A percentile compares a stretch with the other conserved stretches of the same genome.
phyloP scores from a whole-genome alignment of 2,113 vertebrate species.

The Hydrolagus affinis region DNA sequence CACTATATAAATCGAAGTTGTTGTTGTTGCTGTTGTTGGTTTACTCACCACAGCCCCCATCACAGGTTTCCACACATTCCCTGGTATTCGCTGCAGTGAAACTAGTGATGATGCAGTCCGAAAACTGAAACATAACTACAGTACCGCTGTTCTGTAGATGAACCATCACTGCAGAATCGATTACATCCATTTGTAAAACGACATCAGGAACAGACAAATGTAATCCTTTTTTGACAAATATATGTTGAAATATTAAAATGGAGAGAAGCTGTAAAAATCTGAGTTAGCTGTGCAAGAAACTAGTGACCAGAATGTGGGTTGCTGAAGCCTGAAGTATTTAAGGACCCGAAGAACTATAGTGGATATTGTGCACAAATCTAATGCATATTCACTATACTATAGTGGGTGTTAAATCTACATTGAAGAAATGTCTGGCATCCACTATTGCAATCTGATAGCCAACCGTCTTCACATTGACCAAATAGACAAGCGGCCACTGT shows the following conservation, averaged over 20 bases:
- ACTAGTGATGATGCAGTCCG: too few relatives aligned
- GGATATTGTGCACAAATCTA: conserved; percentile 47
- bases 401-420: conserved; percentile 54
- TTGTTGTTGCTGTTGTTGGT: too few relatives aligned
- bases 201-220: not conserved
- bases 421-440: conserved; percentile 56
- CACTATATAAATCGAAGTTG: too few relatives aligned
- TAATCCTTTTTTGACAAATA: not conserved
- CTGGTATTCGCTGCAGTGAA: conserved; percentile 32
- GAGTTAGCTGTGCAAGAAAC: too few relatives aligned
- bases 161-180: not conserved
- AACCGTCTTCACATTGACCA: not conserved
- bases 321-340: conserved; percentile 41
- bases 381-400: conserved; percentile 41
- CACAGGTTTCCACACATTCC: conserved; percentile 59
- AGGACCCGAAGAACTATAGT: conserved; percentile 44
- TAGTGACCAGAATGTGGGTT: conserved; percentile 43
- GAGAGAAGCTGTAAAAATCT: not conserved
- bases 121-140: not conserved
- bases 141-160: not conserved
- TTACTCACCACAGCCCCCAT: conserved; percentile 58
- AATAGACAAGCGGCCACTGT: not conserved
- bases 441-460: conserved; percentile 41
- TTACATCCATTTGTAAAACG: not conserved
- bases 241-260: not conserved